phyloP scores from a whole-genome alignment of 2,113 vertebrate species.

The Muntiacus reevesi region DNA sequence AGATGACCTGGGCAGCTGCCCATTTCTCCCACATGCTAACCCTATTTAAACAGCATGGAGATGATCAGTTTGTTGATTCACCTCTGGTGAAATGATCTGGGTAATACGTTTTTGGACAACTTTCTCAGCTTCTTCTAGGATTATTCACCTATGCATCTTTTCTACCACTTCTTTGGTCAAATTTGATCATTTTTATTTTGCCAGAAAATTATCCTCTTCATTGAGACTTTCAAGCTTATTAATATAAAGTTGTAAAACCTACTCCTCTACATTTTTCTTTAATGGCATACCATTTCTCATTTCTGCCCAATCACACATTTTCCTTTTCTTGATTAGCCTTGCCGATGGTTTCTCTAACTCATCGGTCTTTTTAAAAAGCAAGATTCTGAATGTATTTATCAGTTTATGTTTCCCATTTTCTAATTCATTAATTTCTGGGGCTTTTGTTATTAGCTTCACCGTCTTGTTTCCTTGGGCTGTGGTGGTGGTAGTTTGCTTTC shows the following conservation, averaged over 20 bases:
- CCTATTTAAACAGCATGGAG: not conserved
- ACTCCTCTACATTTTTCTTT: slow-evolving; percentile 45
- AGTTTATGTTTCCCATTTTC: slow-evolving; percentile 67
- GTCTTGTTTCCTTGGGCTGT: not conserved
- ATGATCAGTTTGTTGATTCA: not conserved
- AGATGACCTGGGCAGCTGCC: not conserved
- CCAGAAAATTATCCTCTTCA: slow-evolving; percentile 23
- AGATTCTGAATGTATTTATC: slow-evolving; percentile 37
- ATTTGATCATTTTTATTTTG: not conserved
- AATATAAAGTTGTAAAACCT: slow-evolving; percentile 33
- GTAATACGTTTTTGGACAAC: not conserved
- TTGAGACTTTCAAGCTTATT: slow-evolving; percentile 44
- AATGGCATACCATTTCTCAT: slow-evolving; percentile 22
- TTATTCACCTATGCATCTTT: not conserved
- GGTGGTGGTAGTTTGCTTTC: not conserved
- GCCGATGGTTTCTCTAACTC: slow-evolving; percentile 37
- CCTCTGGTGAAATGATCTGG: not conserved
- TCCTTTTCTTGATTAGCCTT: slow-evolving; percentile 46
- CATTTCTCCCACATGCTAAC: not conserved
- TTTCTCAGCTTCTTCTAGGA: not conserved
- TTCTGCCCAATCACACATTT: not conserved
- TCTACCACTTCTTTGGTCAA: not conserved
- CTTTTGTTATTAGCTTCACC: slow-evolving; percentile 1
- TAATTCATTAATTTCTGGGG: slow-evolving; percentile 69
- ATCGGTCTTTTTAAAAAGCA: slow-evolving; percentile 43